Conservation (phyloP, 2,113 vertebrate species). For the Pyrgilauda ruficollis region DNA sequence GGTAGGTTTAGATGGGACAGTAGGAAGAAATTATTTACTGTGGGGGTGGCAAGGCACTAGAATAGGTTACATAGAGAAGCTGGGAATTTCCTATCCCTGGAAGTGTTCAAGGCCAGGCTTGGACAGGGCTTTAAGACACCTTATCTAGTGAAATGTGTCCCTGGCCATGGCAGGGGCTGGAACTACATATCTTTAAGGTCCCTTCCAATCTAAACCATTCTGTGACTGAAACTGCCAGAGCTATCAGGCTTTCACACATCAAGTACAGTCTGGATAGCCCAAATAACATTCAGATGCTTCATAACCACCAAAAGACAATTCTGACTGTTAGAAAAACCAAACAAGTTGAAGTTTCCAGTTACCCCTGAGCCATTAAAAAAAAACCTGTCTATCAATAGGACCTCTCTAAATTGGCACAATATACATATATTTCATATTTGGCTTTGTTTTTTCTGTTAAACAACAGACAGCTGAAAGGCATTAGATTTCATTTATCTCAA, state of each 20-base stretch:
- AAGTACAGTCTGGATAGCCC: background rate
- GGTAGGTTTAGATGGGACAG: background rate
- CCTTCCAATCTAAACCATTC: background rate
- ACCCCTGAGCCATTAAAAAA: background rate
- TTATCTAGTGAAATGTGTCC: background rate
- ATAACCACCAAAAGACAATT: background rate
- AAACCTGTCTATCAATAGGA: background rate
- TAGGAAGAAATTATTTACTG: background rate
- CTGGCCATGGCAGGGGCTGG: background rate
- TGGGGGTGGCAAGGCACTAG: background rate
- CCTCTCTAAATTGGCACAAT: background rate
- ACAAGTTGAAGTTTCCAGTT: background rate
- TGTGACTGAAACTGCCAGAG: background rate
- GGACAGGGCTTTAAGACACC: background rate
- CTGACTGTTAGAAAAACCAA: background rate
- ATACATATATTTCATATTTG: accelerated
- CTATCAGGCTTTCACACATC: background rate
- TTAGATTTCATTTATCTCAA: background rate
- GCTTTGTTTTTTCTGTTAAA: background rate
- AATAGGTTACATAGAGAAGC: background rate
- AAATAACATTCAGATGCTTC: background rate
- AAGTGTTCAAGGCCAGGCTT: background rate
- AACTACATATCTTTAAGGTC: background rate
- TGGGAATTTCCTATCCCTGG: background rate
- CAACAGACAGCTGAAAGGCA: background rate